A percentile compares a stretch with the other conserved stretches of the same genome.
These are phyloP conservation scores for Nesoenas mayeri DNA, from an alignment of 2,113 vertebrate species.

Conservation along the genomic window DNA sequence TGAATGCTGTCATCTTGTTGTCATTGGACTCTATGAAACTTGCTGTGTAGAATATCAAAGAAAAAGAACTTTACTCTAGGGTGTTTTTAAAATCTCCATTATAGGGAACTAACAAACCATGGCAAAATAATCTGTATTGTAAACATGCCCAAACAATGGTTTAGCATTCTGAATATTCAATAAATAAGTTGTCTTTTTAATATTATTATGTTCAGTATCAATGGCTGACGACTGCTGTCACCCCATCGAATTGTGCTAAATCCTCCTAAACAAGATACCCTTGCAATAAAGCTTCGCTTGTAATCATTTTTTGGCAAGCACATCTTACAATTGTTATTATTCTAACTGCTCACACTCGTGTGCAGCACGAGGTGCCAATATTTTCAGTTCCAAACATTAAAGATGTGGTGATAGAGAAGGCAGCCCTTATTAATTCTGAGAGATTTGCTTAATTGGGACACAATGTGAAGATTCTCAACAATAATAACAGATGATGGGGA, in stretches of 20 bases:
- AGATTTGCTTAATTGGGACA: conserved; percentile 58
- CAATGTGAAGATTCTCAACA: conserved; percentile 1
- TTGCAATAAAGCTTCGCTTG: conserved; percentile 53
- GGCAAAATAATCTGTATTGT: conserved; percentile 2
- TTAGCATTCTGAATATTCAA: conserved; percentile 15
- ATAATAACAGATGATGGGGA: conserved; percentile 32
- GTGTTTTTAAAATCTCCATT: background rate
- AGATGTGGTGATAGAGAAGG: conserved; percentile 53
- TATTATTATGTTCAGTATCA: conserved; percentile 42
- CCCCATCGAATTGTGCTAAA: conserved; percentile 45
- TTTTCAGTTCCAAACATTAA: conserved; percentile 35
- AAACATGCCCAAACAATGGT: background rate
- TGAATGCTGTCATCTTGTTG: background rate
- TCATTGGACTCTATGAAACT: background rate
- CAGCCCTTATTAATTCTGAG: conserved; percentile 53
- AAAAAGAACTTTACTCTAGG: background rate
- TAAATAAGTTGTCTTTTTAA: conserved; percentile 39
- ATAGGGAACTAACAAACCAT: background rate
- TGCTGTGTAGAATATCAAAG: background rate
- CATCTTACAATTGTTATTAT: conserved; percentile 23
- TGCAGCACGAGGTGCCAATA: conserved; percentile 45
- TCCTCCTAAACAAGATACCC: conserved; percentile 60
- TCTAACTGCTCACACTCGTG: background rate
- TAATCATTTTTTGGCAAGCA: conserved; percentile 52
- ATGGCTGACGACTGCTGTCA: conserved; percentile 57